Base-by-base conservation (phyloP, 1,140 invertebrate species). In the Callitettix versicolor region DNA sequence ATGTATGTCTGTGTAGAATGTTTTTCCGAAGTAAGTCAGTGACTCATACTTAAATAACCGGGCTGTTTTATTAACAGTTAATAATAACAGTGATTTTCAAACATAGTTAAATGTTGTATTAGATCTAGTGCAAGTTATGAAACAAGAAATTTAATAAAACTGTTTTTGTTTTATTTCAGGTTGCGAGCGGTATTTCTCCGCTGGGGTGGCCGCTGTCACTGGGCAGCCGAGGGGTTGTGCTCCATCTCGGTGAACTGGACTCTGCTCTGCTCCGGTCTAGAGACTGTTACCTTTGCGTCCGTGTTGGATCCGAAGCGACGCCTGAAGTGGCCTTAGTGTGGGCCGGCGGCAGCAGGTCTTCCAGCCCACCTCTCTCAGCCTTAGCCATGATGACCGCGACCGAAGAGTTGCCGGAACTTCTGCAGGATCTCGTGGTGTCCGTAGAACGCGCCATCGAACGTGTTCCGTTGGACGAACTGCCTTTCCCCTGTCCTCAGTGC, bases 391-490 rank as follows among this genome's bases (percentile, higher is more conserved):
- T 56, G 59, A 56, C 47, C 12, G 58, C 47, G 17, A 4, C 38
- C n/a, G 38, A 46, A 14, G 53, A 79, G 34, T 63, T 82, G 40
- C 77, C 78, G 17, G 74, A 76, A 54, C 70, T 81, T 54, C 72
- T 83, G 52, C 75, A 78, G 59, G 79, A 74, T 61, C 71, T 83
- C 21, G 67, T 84, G 38, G 76, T 83, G 18, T 78, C 77, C 46
- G 78, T 82, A 20, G 81, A 84, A 65, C 74, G 77, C n/a, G 79
- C 77, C 56, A 79, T 84, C 58, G 78, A 79, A 62, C 71, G 80
- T 24, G 75, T 82, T 30, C 80, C 79, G 22, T 63, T 82, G 21
- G 80, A 82, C 64, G 79, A 81, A 60, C 65, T 84, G 40, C 73
- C 76, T 42, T 81, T 80, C 65, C 79, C 79, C 1, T 74, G 77